phyloP scores from a whole-genome alignment of 2,797 vertebrate genomes.

The Allobates femoralis region DNA sequence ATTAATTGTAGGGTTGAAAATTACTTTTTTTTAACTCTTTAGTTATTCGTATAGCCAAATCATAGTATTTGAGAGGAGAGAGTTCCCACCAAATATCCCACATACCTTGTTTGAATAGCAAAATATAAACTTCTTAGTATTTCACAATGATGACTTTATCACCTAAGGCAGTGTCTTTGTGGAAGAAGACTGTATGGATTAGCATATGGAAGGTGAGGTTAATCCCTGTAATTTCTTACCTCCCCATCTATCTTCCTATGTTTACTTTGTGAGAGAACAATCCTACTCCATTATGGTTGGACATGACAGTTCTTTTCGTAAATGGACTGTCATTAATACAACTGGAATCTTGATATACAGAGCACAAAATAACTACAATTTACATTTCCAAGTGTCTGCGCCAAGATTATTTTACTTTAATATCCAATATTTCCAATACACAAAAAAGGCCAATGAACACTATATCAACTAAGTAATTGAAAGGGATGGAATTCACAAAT shows the following conservation, averaged over 20 bases:
- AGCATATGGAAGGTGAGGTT: conserved; percentile 59
- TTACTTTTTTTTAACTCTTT: neutral
- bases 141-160: conserved; percentile 47
- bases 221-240: conserved; percentile 61
- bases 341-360: conserved; percentile 23
- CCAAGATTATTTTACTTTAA: neutral
- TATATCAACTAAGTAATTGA: neutral
- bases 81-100: neutral
- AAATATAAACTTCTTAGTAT: conserved; percentile 35
- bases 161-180: conserved; percentile 47
- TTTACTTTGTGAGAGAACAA: conserved; percentile 56
- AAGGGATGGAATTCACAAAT: neutral
- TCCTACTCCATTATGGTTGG: conserved; percentile 49
- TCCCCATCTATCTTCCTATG: conserved; percentile 42
- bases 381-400: conserved; percentile 13
- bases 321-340: conserved; percentile 37
- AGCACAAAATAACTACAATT: conserved; percentile 35
- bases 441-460: neutral
- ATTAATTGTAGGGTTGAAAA: neutral
- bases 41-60: neutral
- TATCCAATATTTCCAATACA: conserved; percentile 8
- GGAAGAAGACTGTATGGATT: conserved; percentile 41
- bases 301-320: conserved; percentile 53
- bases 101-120: conserved; percentile 26
- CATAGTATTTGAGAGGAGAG: neutral